These are phyloP conservation scores for Lampropteryx suffumata DNA, from an alignment of 2,888 invertebrate genomes.

Conservation along the genomic window DNA sequence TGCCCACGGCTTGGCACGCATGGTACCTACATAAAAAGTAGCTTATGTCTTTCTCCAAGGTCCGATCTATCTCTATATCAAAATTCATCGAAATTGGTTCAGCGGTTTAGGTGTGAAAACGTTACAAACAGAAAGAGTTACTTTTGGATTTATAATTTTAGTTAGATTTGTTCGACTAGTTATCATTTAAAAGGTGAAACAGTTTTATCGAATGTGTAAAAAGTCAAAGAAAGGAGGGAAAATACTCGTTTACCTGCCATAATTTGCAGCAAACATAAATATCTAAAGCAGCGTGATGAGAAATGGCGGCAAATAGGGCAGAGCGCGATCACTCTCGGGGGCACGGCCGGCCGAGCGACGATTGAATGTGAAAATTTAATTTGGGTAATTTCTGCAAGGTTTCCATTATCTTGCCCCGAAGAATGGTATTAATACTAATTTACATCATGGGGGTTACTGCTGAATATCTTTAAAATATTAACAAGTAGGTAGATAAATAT, in stretches of 20 bases:
- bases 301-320: conserved; percentile 48
- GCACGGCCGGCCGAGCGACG: conserved; percentile 70
- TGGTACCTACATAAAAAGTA: too few species aligned
- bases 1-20: too few species aligned
- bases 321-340: conserved; percentile 66
- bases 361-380: conserved; percentile 81
- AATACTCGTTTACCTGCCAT: conserved; percentile 28
- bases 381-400: conserved; percentile 74
- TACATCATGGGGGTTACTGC: neutral
- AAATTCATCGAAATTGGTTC: too few species aligned
- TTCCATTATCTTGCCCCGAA: conserved; percentile 71
- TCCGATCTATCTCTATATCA: too few species aligned
- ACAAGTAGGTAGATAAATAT: too few species aligned
- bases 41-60: too few species aligned
- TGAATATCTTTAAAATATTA: neutral
- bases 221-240: conserved; percentile 19
- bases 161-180: too few species aligned
- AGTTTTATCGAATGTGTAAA: neutral
- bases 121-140: too few species aligned
- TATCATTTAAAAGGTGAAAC: too few species aligned
- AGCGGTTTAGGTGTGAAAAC: too few species aligned
- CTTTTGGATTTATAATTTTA: too few species aligned
- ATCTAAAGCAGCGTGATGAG: conserved; percentile 58
- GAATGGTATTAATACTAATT: conserved; percentile 57
- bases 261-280: conserved; percentile 46